A percentile compares a stretch with the other conserved stretches of the same genome.
phyloP scores from a whole-genome alignment of 2,113 vertebrate genomes.

The Vulpes vulpes region DNA sequence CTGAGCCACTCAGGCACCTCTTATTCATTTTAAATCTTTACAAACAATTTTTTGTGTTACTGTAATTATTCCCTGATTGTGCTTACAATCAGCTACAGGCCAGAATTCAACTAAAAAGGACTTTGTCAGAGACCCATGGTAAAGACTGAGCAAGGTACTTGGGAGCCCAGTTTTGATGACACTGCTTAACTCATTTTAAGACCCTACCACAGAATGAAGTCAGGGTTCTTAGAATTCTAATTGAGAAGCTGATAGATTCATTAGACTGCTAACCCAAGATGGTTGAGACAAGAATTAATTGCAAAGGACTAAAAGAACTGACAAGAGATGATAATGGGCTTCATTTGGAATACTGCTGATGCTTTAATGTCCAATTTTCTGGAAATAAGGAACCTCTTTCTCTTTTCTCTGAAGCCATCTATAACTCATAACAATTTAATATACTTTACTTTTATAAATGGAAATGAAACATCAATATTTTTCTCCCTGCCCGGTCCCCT shows the following conservation, averaged over 20 bases:
- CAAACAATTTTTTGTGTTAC: neutral
- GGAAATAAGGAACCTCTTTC: neutral
- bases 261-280: neutral
- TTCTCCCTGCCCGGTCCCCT: neutral
- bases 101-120: neutral
- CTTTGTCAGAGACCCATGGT: neutral
- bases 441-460: neutral
- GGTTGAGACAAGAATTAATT: neutral
- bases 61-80: neutral
- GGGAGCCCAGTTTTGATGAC: neutral
- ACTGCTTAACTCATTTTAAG: neutral
- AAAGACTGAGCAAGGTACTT: neutral
- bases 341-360: neutral
- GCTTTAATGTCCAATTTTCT: neutral
- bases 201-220: neutral
- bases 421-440: neutral
- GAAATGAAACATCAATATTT: neutral
- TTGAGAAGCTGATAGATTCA: neutral
- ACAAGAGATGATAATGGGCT: neutral
- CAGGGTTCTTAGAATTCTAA: neutral
- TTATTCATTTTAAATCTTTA: neutral
- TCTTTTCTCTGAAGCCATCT: neutral
- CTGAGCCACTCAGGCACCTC: too few relatives aligned
- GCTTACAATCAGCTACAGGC: rapidly evolving
- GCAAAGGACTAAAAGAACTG: neutral